phyloP scores from a whole-genome alignment of 2,888 invertebrate species.

The Scotopteryx bipunctaria region DNA sequence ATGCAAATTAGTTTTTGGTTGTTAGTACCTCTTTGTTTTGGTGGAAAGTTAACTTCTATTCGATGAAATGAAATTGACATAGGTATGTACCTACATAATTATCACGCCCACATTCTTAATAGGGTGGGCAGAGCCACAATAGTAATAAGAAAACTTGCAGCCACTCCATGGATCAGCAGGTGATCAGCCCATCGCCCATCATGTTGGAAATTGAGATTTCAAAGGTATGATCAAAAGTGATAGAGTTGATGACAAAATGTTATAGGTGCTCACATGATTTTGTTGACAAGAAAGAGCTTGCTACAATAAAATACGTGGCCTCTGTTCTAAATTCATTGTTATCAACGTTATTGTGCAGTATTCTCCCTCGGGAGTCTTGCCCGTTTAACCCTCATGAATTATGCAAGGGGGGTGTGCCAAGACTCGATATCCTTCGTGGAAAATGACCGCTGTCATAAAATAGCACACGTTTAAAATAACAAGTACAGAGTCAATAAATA shows the following conservation, averaged over 20 bases:
- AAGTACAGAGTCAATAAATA: conserved; percentile 1
- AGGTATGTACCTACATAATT: not conserved
- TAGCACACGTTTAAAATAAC: conserved; percentile 41
- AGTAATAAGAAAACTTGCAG: no score
- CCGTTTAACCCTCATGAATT: conserved; percentile 63
- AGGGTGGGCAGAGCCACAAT: no score
- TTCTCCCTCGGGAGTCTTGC: conserved; percentile 49
- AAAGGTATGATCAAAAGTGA: no score
- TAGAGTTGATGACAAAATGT: no score
- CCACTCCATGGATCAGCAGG: no score
- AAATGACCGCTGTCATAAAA: conserved; percentile 50
- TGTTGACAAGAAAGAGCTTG: not conserved
- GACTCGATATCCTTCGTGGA: conserved; percentile 50
- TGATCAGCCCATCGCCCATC: no score
- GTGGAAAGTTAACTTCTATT: conserved; percentile 7
- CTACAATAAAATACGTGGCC: conserved; percentile 12
- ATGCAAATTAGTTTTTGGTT: conserved; percentile 49
- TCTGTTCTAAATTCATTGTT: conserved; percentile 47
- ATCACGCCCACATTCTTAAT: not conserved
- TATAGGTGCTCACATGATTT: no score
- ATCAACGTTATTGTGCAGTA: conserved; percentile 54
- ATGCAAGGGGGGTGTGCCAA: conserved; percentile 55
- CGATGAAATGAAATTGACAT: not conserved
- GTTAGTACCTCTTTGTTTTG: conserved; percentile 20
- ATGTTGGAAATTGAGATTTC: no score